These are phyloP conservation scores for Merops nubicus DNA, from an alignment of 2,113 vertebrate species.

Conservation along the genomic window DNA sequence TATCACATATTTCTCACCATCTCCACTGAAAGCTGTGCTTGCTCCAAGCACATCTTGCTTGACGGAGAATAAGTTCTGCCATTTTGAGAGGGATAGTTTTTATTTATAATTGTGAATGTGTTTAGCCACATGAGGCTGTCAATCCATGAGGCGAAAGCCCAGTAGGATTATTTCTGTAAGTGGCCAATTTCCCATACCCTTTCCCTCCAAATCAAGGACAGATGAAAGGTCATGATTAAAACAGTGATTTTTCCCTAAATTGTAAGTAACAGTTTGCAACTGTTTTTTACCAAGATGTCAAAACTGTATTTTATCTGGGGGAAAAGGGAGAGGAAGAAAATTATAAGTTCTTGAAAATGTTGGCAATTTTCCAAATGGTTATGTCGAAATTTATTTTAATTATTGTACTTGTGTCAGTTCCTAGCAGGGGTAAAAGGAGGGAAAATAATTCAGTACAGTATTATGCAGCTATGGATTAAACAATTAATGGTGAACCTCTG, in stretches of 20 bases:
- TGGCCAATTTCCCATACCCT: slow-evolving; percentile 76
- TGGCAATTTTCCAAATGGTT: slow-evolving; percentile 76
- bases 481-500: slow-evolving; percentile 63
- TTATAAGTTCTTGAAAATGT: slow-evolving; percentile 79
- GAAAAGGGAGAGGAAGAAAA: slow-evolving; percentile 68
- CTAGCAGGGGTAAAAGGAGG: slow-evolving; percentile 60
- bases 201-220: slow-evolving; percentile 76
- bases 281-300: slow-evolving; percentile 82
- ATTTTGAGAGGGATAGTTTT: slow-evolving; percentile 69
- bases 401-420: slow-evolving; percentile 78
- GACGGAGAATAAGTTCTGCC: slow-evolving; percentile 63
- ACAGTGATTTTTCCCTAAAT: slow-evolving; percentile 73
- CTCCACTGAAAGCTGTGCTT: slow-evolving; percentile 35
- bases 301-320: slow-evolving; percentile 75
- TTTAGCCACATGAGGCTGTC: slow-evolving; percentile 76
- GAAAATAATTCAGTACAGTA: slow-evolving; percentile 62
- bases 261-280: slow-evolving; percentile 79
- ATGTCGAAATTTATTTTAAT: slow-evolving; percentile 81
- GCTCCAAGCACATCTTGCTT: slow-evolving; percentile 56
- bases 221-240: slow-evolving; percentile 85
- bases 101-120: slow-evolving; percentile 76
- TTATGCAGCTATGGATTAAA: slow-evolving; percentile 71
- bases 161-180: slow-evolving; percentile 80
- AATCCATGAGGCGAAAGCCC: slow-evolving; percentile 70
- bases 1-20: neutral